phyloP scores from a whole-genome alignment of 2,888 invertebrate genomes.

The Bhutanitis thaidina region DNA sequence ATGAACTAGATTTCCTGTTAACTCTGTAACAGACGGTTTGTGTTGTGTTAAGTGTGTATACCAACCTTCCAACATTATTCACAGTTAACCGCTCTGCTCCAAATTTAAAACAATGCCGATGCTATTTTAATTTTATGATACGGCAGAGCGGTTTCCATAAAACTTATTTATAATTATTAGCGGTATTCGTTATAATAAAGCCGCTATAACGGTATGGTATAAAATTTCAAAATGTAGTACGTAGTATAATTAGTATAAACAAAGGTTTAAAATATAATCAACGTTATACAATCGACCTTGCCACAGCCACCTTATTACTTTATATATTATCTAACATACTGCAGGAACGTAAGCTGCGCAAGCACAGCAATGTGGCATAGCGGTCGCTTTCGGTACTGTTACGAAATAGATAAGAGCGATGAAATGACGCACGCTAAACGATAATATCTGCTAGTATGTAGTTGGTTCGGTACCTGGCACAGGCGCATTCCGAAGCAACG shows the following conservation, averaged over 20 bases:
- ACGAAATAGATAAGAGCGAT: conserved; percentile 31
- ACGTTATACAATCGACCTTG: not conserved
- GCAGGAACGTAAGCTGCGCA: conserved; percentile 9
- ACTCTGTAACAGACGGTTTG: conserved; percentile 36
- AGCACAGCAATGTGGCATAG: conserved; percentile 14
- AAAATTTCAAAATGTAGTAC: too few relatives aligned
- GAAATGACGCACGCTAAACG: conserved; percentile 18
- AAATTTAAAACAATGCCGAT: conserved; percentile 48
- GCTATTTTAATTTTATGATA: conserved; percentile 35
- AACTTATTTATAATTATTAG: conserved; percentile 15
- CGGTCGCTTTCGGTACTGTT: conserved; percentile 31
- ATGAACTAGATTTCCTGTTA: conserved; percentile 63
- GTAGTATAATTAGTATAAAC: too few relatives aligned
- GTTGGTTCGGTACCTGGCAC: not conserved
- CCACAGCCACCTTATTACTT: not conserved
- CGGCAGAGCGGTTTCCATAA: conserved; percentile 24
- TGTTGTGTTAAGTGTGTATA: conserved; percentile 21
- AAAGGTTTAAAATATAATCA: too few relatives aligned
- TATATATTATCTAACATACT: conserved; percentile 4
- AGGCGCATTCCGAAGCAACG: not conserved
- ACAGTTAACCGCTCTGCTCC: conserved; percentile 44
- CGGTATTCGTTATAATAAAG: too few relatives aligned
- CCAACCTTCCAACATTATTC: conserved; percentile 36
- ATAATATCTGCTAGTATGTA: conserved; percentile 14
- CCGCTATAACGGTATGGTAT: too few relatives aligned